Base-by-base conservation (phyloP, 2,888 invertebrate genomes). In the Dicyrtoma fusca region DNA sequence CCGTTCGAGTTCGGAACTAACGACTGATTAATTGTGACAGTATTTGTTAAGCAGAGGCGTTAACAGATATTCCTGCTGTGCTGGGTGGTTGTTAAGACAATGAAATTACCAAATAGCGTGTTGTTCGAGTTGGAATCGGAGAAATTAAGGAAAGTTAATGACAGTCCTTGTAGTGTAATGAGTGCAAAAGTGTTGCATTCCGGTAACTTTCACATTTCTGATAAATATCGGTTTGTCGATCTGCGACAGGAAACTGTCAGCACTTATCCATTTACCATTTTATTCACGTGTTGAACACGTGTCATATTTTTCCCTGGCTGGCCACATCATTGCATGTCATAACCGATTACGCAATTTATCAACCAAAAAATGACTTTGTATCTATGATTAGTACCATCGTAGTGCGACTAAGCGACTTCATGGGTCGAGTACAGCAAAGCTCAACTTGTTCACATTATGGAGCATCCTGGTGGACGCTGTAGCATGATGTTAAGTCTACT, bases 261-360 rank as follows among this genome's bases (percentile, higher is more conserved):
- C 34, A 34, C 8, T 53, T 53, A 10, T 19, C 49, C 53, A 17
- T 53, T 53, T 44, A 51, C 51, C 26, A 19, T 65, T 25, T 49
- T 10, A 49, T 66, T 53, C 55, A 66, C 66, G 66, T 66, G 66
- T 53, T 55, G 26, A 34, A 66, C 66, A 66, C 66, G 66, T 55
- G 65, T 65, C 26, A 49, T 6, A 44, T 55, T 21, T 19, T 49
- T 11, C 49, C 49, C 49, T 19, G 19, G n/a, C 19, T 49, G n/a
- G 49, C 49, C 49, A 44, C 53, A 10, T 19, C 44, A 25, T 66
- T 44, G 66, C 66, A 44, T 53, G 66, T 66, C 66, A 66, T 55
- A 57, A 55, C 42, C 34, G 13, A 66, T 66, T 66, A 19, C 23
- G 55, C 19, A 49, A 49, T n/a, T 49, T 51, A 21, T 51, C 34